Evolutionary conservation across 2,113 vertebrate genomes (phyloP).

Genomic region (Astur gentilis): DNA sequence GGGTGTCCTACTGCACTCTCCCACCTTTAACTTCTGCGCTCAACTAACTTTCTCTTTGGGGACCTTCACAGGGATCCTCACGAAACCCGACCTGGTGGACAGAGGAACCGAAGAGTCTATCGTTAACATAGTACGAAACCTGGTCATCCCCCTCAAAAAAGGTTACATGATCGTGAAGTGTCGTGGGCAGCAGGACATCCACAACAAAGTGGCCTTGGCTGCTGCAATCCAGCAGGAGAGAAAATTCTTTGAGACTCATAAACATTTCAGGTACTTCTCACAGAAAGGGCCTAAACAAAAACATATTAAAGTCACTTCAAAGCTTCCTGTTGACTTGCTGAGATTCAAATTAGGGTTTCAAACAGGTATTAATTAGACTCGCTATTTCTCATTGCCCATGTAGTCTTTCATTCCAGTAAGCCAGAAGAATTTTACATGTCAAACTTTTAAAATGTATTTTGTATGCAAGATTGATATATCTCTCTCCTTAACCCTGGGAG

Average conservation of each 20-base stretch:
- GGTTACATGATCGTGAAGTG: constrained; percentile 92
- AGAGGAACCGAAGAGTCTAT: constrained; percentile 78
- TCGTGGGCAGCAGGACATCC: constrained; percentile 80
- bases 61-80: constrained; percentile 81
- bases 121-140: constrained; percentile 76
- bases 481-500: not conserved
- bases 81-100: constrained; percentile 89
- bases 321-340: not conserved
- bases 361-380: not conserved
- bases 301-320: not conserved
- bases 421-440: not conserved
- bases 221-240: constrained; percentile 77
- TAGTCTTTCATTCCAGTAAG: not conserved
- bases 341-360: not conserved
- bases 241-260: constrained; percentile 78
- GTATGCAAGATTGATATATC: not conserved
- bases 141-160: constrained; percentile 78
- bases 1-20: not conserved
- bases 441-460: not conserved
- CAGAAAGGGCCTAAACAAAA: not conserved
- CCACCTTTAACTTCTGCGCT: not conserved
- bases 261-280: constrained; percentile 71
- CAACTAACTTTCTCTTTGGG: not conserved
- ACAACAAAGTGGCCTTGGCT: constrained; percentile 68
- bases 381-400: not conserved